Percentiles rank a stretch among this genome's conserved stretches.
phyloP scores from a whole-genome alignment of 1,140 invertebrate genomes.

The Drosophila hydei region DNA sequence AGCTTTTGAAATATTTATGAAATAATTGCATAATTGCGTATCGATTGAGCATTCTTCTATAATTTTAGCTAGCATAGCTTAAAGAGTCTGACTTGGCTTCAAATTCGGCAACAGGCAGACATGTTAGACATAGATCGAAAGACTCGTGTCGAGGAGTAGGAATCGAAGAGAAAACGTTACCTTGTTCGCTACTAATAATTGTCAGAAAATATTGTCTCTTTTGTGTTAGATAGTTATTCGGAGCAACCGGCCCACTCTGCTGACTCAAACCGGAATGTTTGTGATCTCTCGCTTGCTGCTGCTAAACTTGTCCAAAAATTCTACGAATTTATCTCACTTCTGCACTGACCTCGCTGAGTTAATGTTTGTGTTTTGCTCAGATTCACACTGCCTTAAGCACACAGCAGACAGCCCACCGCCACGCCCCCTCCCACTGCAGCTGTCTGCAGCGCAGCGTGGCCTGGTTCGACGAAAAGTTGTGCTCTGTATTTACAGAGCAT shows the following conservation, averaged over 20 bases:
- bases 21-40: slow-evolving; percentile 24
- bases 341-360: slow-evolving; percentile 12
- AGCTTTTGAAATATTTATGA: slow-evolving; percentile 17
- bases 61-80: no score
- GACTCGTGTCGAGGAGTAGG: no score
- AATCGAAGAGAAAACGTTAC: no score
- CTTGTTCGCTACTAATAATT: no score
- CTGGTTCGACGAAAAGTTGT: slow-evolving; percentile 19
- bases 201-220: no score
- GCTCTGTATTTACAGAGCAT: slow-evolving; percentile 23
- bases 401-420: background rate
- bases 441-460: slow-evolving; percentile 3
- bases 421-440: background rate
- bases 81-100: no score
- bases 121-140: no score
- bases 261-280: background rate
- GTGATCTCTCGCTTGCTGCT: background rate
- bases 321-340: slow-evolving; percentile 21
- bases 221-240: no score
- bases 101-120: no score
- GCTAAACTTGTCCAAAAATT: background rate
- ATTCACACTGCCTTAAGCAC: slow-evolving; percentile 7
- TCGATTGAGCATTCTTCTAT: no score
- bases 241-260: background rate
- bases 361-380: slow-evolving; percentile 15